Percentiles rank a stretch among this genome's conserved stretches.
phyloP scores from a whole-genome alignment of 2,888 invertebrate species.

The Apomyelois bistriatella region DNA sequence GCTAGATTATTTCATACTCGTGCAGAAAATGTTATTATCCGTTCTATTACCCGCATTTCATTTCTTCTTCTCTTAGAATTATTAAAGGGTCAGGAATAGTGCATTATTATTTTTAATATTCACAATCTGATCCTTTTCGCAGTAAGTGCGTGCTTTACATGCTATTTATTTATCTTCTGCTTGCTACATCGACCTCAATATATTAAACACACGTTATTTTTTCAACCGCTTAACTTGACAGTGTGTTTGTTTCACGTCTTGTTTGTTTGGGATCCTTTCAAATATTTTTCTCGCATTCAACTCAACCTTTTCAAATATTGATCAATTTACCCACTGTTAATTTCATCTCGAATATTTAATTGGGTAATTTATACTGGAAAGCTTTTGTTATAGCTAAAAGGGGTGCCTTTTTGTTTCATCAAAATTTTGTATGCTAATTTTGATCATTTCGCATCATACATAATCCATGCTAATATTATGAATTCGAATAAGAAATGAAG shows the following conservation, averaged over 20 bases:
- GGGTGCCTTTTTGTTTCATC: not conserved
- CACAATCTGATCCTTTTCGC: not conserved
- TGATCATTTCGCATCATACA: no score
- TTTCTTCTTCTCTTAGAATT: no score
- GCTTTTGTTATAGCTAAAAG: not conserved
- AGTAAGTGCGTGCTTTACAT: not conserved
- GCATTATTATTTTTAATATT: not conserved
- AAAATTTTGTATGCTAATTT: not conserved
- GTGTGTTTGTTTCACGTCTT: not conserved
- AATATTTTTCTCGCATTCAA: not conserved
- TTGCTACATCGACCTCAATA: not conserved
- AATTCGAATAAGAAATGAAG: no score
- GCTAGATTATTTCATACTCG: no score
- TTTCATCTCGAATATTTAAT: not conserved
- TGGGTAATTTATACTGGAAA: not conserved
- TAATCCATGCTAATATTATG: no score
- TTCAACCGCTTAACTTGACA: not conserved
- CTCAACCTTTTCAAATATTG: conserved; percentile 3
- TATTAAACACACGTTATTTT: not conserved
- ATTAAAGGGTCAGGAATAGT: no score
- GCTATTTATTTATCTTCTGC: not conserved
- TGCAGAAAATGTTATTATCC: no score
- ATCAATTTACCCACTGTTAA: not conserved
- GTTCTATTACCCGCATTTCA: no score
- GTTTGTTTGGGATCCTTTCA: not conserved